phyloP scores from a whole-genome alignment of 2,888 invertebrate genomes.

The Epiblema foenella region DNA sequence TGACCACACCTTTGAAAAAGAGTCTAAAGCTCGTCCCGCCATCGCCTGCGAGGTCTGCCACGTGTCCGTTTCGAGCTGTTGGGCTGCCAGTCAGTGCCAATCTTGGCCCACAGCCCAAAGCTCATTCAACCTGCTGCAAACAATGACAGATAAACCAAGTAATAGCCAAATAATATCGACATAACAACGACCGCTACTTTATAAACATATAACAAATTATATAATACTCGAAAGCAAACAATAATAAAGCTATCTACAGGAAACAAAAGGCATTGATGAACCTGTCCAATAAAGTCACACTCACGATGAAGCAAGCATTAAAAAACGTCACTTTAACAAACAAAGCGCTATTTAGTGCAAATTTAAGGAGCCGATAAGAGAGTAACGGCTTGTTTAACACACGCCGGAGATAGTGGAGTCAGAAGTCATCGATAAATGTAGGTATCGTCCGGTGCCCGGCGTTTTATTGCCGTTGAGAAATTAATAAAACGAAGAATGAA shows the following conservation, averaged over 20 bases:
- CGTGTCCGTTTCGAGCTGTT: too few relatives aligned
- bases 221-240: neutral
- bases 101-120: too few relatives aligned
- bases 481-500: neutral
- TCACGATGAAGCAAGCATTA: neutral
- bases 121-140: too few relatives aligned
- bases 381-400: conserved; percentile 33
- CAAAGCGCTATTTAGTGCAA: conserved; percentile 34
- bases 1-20: too few relatives aligned
- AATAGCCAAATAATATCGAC: neutral
- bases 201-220: neutral
- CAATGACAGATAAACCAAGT: too few relatives aligned
- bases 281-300: conserved; percentile 27
- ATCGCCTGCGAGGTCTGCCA: too few relatives aligned
- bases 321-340: conserved; percentile 21
- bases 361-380: conserved; percentile 28
- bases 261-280: conserved; percentile 10
- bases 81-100: too few relatives aligned
- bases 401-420: conserved; percentile 19
- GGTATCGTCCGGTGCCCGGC: conserved; percentile 27
- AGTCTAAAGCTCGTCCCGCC: too few relatives aligned
- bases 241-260: conserved; percentile 20
- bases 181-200: neutral
- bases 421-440: conserved; percentile 24
- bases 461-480: conserved; percentile 5